Conservation (phyloP, 2,888 invertebrate species). For the Eilema depressum region DNA sequence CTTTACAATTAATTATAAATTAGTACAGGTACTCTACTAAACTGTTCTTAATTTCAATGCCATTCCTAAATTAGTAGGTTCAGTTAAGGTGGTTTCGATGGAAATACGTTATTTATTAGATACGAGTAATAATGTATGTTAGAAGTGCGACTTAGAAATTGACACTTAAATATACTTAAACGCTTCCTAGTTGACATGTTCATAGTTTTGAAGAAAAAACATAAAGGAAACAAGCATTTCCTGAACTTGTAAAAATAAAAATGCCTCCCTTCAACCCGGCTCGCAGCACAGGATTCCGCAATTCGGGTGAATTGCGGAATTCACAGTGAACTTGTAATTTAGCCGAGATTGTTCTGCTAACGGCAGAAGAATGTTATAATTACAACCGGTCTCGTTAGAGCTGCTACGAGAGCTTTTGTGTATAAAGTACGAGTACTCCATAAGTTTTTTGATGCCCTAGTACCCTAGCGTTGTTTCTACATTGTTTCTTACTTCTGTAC, state of each 20-base stretch:
- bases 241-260: constrained; percentile 37
- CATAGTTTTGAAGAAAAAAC: background rate
- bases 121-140: no score
- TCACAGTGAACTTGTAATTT: constrained; percentile 71
- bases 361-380: constrained; percentile 78
- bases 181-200: background rate
- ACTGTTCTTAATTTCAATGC: background rate
- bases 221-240: background rate
- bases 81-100: no score
- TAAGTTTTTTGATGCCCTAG: constrained; percentile 52
- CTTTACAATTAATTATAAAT: background rate
- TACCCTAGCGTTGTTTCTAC: constrained; percentile 46
- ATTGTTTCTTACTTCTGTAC: constrained; percentile 26
- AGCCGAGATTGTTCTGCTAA: constrained; percentile 77
- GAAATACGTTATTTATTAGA: no score
- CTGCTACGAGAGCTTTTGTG: constrained; percentile 58
- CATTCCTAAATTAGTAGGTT: background rate
- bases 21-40: no score
- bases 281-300: constrained; percentile 19
- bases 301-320: constrained; percentile 58
- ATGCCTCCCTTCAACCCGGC: constrained; percentile 27
- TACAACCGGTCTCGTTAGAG: constrained; percentile 71
- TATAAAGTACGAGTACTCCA: constrained; percentile 44
- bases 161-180: background rate
- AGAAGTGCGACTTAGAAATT: background rate